phyloP scores from a whole-genome alignment of 2,113 vertebrate species.

The Proterorhinus semilunaris region DNA sequence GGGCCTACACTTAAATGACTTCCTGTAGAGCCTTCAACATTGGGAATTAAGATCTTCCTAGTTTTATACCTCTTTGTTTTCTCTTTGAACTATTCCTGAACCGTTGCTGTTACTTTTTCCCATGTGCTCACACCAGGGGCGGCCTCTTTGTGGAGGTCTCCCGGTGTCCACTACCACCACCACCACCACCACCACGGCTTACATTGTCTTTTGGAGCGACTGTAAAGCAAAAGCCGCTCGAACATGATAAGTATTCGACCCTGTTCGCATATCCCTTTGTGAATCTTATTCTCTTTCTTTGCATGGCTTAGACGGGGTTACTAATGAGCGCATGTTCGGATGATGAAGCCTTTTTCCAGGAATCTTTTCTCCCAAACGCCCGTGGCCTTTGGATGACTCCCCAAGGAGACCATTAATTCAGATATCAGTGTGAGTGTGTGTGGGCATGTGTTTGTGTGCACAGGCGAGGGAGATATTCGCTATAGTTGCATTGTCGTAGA shows the following conservation, averaged over 20 bases:
- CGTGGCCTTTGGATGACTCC: conserved; percentile 78
- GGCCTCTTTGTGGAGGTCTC: neutral
- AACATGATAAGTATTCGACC: conserved; percentile 56
- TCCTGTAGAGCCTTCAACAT: conserved; percentile 54
- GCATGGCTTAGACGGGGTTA: conserved; percentile 65
- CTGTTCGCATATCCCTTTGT: conserved; percentile 45
- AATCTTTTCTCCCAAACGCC: conserved; percentile 74
- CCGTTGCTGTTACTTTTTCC: conserved; percentile 16
- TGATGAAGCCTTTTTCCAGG: conserved; percentile 76
- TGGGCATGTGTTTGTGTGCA: conserved; percentile 22
- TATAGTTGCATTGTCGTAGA: conserved; percentile 40
- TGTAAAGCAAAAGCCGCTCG: conserved; percentile 53
- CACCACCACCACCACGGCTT: neutral
- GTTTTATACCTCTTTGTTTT: conserved; percentile 10
- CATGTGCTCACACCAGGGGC: conserved; percentile 20
- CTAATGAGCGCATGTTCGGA: conserved; percentile 72
- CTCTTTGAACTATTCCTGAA: conserved; percentile 35
- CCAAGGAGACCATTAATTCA: conserved; percentile 76
- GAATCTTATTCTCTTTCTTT: conserved; percentile 42
- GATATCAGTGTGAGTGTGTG: conserved; percentile 60
- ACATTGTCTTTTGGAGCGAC: conserved; percentile 32
- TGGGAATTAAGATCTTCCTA: conserved; percentile 16
- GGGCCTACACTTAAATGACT: conserved; percentile 70
- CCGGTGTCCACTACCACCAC: conserved; percentile 8
- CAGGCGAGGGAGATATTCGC: conserved; percentile 33